Base-by-base conservation (phyloP, 2,797 vertebrate genomes). In the Eurystomus glaucurus region DNA sequence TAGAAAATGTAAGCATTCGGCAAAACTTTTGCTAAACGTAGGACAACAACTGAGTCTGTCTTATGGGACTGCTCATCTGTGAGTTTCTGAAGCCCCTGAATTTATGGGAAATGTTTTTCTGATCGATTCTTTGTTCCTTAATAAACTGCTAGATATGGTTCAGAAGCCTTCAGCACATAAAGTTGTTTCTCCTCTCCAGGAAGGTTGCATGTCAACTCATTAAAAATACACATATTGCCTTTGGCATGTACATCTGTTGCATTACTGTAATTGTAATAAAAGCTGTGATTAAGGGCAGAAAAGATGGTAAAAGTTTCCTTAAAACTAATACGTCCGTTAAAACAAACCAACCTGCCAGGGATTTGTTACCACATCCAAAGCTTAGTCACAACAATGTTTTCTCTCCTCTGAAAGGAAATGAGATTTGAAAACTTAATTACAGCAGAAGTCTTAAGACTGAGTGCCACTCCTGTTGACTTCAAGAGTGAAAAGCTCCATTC, bases 351-450 rank as follows among this genome's bases (percentile, higher is more conserved):
- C 89, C 88, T 98, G 97, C 97, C 97, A 98, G 95, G 96, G 97
- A 96, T 96, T 96, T 93, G 95, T 97, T 97, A 90, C 97, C 74
- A 96, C 93, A 95, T 98, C 97, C 96, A 94, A 91, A 96, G 89
- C 94, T 98, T 97, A 97, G 97, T 98, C 97, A 97, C 96, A 97
- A 97, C 96, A 96, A 96, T 97, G 96, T 98, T 98, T 97, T 97
- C 94, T 96, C 94, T 97, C 78, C 88, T 95, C 85, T 95, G 72
- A 83, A 96, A 97, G 97, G 97, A 98, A 98, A 97, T 97, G 94
- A 95, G 96, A 95, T 96, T 95, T 95, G 93, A 98, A 97, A 97
- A 93, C 37, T 93, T 97, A 95, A 95, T 97, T 97, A 96, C 50
- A 97, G 66, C 22, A 15, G 83, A 96, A 85, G 69, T 93, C 17